A percentile compares a stretch with the other conserved stretches of the same genome.
These are phyloP conservation scores for Vespertilio murinus DNA, from an alignment of 2,797 vertebrate genomes.

Conservation along the genomic window DNA sequence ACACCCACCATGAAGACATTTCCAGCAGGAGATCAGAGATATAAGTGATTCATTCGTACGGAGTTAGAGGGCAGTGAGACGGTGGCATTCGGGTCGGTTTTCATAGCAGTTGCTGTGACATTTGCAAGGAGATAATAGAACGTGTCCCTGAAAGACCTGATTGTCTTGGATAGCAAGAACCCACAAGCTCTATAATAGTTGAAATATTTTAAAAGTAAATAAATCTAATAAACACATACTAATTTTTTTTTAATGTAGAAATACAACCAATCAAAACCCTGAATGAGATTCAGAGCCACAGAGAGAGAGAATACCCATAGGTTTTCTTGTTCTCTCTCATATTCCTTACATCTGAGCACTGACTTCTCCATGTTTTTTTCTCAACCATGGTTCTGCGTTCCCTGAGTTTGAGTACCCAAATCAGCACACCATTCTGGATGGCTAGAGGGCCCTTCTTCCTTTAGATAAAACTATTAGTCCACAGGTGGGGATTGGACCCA, in stretches of 20 bases:
- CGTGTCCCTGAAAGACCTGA: neutral
- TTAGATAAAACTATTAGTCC: neutral
- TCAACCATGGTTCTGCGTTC: neutral
- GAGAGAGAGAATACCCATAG: neutral
- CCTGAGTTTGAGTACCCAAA: neutral
- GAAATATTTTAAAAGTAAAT: neutral
- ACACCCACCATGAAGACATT: neutral
- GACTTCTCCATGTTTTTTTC: neutral
- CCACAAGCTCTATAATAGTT: neutral
- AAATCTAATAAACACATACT: neutral
- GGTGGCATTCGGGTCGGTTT: neutral
- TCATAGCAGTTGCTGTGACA: neutral
- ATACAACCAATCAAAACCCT: neutral
- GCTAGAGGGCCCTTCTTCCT: neutral
- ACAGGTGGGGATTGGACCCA: neutral
- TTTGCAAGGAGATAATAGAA: neutral
- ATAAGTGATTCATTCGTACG: neutral
- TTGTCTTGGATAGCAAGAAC: neutral
- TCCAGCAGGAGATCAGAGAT: neutral
- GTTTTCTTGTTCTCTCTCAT: neutral
- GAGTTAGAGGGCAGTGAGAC: neutral
- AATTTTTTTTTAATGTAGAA: neutral
- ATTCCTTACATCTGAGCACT: neutral
- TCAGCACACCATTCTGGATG: neutral
- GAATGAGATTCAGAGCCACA: neutral